Evolutionary conservation across 2,113 vertebrate genomes (phyloP).

Genomic region (Lampris megalopsis): DNA sequence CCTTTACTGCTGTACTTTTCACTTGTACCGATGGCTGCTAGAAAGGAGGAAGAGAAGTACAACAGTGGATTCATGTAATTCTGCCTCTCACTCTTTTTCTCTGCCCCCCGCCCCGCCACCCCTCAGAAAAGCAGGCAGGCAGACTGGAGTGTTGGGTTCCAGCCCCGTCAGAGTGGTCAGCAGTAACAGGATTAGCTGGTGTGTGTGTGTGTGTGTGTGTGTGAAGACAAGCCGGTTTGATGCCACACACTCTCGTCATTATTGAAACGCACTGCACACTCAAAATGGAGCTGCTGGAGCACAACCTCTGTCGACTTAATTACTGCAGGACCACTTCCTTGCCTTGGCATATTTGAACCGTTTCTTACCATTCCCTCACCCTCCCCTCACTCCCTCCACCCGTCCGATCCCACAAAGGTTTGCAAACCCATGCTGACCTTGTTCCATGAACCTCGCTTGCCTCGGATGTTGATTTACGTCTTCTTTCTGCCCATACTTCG

Average conservation of each 20-base stretch:
- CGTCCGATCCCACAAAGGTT: constrained; percentile 9
- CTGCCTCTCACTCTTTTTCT: background rate
- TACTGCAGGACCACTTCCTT: constrained; percentile 65
- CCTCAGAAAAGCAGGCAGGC: constrained; percentile 28
- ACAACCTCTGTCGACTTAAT: constrained; percentile 76
- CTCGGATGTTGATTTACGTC: background rate
- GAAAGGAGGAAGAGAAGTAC: too few species aligned
- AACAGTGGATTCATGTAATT: too few species aligned
- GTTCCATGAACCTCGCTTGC: background rate
- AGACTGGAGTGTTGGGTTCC: constrained; percentile 37
- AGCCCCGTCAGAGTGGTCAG: constrained; percentile 70
- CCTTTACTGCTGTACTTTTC: too few species aligned
- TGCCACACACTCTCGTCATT: constrained; percentile 60
- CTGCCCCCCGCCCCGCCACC: background rate
- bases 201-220: constrained; percentile 53
- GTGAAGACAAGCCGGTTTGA: constrained; percentile 69
- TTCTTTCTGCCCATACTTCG: background rate
- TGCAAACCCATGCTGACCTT: constrained; percentile 14
- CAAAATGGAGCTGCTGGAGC: constrained; percentile 63
- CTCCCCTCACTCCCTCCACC: constrained; percentile 33
- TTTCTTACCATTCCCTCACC: constrained; percentile 41
- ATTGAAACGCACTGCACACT: constrained; percentile 75
- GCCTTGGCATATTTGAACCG: constrained; percentile 71
- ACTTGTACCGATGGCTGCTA: too few species aligned
- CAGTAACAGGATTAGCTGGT: constrained; percentile 71